These are phyloP conservation scores for Silurus asotus DNA, from an alignment of 2,113 vertebrate genomes.

Conservation along the genomic window DNA sequence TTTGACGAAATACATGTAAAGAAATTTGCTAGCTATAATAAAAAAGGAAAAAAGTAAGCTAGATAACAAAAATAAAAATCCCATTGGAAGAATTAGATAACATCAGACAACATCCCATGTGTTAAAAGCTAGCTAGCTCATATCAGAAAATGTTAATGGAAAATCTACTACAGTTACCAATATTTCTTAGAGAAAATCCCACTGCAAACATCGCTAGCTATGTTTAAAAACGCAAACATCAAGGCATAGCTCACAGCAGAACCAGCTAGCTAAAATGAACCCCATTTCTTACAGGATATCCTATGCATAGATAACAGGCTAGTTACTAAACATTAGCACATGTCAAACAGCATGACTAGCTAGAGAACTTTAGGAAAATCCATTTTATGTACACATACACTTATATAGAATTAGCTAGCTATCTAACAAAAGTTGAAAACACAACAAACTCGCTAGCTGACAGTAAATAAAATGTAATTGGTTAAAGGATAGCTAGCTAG, in stretches of 20 bases:
- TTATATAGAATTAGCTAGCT: neutral
- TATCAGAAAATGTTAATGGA: neutral
- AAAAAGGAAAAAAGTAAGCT: neutral
- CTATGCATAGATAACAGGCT: neutral
- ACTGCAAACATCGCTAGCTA: neutral
- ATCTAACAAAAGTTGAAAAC: neutral
- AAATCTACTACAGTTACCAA: neutral
- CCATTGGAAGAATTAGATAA: no score
- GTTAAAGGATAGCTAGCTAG: neutral
- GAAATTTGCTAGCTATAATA: neutral
- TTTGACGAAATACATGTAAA: neutral
- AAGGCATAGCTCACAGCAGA: neutral
- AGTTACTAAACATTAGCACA: neutral
- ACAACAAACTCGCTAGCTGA: neutral
- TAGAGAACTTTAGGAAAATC: neutral
- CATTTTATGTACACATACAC: neutral
- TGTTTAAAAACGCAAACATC: neutral
- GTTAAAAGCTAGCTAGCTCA: neutral
- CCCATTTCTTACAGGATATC: neutral
- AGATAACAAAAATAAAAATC: neutral
- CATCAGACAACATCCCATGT: neutral
- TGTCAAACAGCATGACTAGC: neutral
- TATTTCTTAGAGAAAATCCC: neutral
- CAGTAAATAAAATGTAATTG: neutral
- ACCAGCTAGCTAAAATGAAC: neutral